Conservation (phyloP, 2,797 vertebrate species). For the Malurus leucopterus region DNA sequence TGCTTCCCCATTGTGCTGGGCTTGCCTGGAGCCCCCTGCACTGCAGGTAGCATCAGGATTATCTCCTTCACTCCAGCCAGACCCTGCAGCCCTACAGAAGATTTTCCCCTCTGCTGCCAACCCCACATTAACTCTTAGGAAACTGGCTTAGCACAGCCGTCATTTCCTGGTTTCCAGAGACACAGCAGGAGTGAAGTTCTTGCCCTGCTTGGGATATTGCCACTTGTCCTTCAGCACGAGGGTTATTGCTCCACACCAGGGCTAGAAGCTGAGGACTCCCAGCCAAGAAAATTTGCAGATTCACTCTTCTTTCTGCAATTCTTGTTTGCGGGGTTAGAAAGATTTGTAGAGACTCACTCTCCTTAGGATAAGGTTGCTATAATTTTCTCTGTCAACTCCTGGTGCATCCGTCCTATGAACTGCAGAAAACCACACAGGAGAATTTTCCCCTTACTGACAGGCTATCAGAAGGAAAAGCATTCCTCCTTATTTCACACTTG, state of each 20-base stretch:
- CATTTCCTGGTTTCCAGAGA: neutral
- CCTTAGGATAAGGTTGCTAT: neutral
- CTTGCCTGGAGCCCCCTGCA: neutral
- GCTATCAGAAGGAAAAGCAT: neutral
- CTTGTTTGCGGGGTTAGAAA: neutral
- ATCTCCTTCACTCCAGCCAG: neutral
- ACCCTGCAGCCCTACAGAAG: neutral
- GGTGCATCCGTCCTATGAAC: neutral
- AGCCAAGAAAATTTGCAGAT: neutral
- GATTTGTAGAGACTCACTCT: neutral
- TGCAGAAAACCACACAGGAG: neutral
- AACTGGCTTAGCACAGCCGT: neutral
- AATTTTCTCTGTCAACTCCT: neutral
- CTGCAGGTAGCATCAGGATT: neutral
- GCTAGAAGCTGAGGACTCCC: neutral
- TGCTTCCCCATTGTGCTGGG: neutral
- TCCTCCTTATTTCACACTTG: neutral
- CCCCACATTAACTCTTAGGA: neutral
- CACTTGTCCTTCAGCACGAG: neutral
- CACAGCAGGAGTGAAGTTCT: neutral
- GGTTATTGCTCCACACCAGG: neutral
- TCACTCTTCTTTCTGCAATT: neutral
- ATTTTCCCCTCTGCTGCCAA: neutral
- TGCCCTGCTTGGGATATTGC: neutral
- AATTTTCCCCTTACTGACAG: neutral